Evolutionary conservation across 30 jellyfish, hydroid and myxozoan genomes (phyloP).

Genomic region (Hydractinia echinata): DNA sequence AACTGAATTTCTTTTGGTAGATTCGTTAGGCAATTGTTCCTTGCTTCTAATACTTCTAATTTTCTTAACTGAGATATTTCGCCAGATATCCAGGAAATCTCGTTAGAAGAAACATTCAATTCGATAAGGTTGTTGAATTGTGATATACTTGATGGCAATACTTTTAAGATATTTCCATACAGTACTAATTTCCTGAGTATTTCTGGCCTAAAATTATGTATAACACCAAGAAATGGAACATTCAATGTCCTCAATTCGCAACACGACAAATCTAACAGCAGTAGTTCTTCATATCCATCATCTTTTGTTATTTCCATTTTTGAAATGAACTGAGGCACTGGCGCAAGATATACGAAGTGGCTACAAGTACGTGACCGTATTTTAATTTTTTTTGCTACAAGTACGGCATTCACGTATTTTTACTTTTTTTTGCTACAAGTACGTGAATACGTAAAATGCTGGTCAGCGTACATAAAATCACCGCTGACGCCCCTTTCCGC

Average conservation of each 20-base stretch:
- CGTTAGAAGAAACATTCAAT: conserved; percentile 83
- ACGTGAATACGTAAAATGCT: no score
- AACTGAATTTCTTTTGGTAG: conserved; percentile 80
- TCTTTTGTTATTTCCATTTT: conserved; percentile 9
- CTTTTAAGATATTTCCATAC: conserved; percentile 61
- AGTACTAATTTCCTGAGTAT: conserved; percentile 51
- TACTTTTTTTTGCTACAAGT: no score
- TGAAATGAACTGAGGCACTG: no score
- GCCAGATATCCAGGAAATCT: conserved; percentile 89
- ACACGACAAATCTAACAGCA: conserved; percentile 49
- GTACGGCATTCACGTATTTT: no score
- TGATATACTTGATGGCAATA: conserved; percentile 62
- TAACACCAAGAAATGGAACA: conserved; percentile 27
- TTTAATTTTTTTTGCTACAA: no score
- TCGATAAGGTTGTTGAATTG: conserved; percentile 63
- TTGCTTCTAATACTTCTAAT: conserved; percentile 56
- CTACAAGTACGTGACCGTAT: no score
- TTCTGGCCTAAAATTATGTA: conserved; percentile 41
- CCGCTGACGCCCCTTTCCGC: no score
- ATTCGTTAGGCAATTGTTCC: conserved; percentile 62
- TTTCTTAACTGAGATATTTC: conserved; percentile 57
- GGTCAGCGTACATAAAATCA: no score
- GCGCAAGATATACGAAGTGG: no score
- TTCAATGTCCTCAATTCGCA: conserved; percentile 56
- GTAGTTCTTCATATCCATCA: conserved; percentile 11